These are phyloP conservation scores for Atherinomorus stipes DNA, from an alignment of 2,113 vertebrate species.

Conservation along the genomic window DNA sequence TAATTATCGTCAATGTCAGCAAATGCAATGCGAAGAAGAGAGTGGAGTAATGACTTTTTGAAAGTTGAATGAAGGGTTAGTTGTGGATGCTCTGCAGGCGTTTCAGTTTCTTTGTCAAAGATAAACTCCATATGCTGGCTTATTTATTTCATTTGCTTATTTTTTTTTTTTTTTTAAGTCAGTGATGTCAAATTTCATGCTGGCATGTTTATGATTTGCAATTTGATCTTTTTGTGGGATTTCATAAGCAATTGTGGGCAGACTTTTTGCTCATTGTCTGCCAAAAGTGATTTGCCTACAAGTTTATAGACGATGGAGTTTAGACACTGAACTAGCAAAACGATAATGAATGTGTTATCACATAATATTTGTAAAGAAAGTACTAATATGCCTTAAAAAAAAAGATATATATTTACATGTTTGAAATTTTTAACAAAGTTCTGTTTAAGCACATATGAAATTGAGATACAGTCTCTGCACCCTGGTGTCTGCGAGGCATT, in stretches of 20 bases:
- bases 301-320: constrained; percentile 37
- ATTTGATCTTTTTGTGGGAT: constrained; percentile 30
- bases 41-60: constrained; percentile 61
- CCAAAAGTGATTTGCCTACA: constrained; percentile 29
- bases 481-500: background rate
- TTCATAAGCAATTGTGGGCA: constrained; percentile 23
- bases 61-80: constrained; percentile 70
- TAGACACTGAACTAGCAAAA: constrained; percentile 14
- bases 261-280: constrained; percentile 14
- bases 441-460: background rate
- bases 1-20: constrained; percentile 80
- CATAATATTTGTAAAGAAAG: background rate
- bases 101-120: constrained; percentile 49
- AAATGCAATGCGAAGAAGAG: constrained; percentile 60
- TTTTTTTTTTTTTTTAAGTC: no score
- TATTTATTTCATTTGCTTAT: no score
- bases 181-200: constrained; percentile 37
- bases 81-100: constrained; percentile 44
- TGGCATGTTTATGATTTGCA: constrained; percentile 41
- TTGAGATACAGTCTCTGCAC: background rate
- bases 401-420: background rate
- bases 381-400: no score
- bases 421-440: background rate
- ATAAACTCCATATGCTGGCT: constrained; percentile 50
- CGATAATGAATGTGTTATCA: background rate